Conservation (phyloP, 2,888 invertebrate species). For the Cheilosia grossa region DNA sequence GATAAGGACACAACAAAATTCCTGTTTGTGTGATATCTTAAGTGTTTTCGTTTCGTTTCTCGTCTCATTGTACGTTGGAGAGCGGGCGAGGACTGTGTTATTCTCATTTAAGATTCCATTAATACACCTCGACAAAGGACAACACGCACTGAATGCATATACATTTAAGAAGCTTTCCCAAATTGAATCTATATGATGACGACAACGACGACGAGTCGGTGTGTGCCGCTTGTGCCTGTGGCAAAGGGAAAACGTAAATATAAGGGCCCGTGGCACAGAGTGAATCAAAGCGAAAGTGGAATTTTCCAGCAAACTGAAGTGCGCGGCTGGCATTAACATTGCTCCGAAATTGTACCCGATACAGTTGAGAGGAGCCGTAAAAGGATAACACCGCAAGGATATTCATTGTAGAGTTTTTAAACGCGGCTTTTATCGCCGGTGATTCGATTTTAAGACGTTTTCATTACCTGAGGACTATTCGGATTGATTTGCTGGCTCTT, state of each 20-base stretch:
- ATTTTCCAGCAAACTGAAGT: constrained; percentile 49
- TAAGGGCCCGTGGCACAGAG: constrained; percentile 5
- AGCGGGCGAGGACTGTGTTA: constrained; percentile 42
- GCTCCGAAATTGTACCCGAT: constrained; percentile 49
- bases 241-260: constrained; percentile 17
- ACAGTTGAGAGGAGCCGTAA: constrained; percentile 43
- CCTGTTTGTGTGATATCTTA: constrained; percentile 72
- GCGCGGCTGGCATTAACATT: constrained; percentile 55
- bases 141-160: constrained; percentile 45
- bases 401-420: constrained; percentile 3
- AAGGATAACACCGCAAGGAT: constrained; percentile 54
- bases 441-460: not conserved
- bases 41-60: constrained; percentile 63
- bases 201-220: constrained; percentile 1
- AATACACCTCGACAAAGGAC: constrained; percentile 69
- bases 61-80: not conserved
- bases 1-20: constrained; percentile 53
- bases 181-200: constrained; percentile 53
- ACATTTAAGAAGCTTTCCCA: constrained; percentile 61
- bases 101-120: constrained; percentile 73
- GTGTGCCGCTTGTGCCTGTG: not conserved
- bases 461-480: no score
- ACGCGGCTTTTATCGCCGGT: constrained; percentile 18
- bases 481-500: no score
- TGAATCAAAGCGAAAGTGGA: constrained; percentile 59